phyloP scores from a whole-genome alignment of 1,140 invertebrate genomes.

The Hesperophylax magnus region DNA sequence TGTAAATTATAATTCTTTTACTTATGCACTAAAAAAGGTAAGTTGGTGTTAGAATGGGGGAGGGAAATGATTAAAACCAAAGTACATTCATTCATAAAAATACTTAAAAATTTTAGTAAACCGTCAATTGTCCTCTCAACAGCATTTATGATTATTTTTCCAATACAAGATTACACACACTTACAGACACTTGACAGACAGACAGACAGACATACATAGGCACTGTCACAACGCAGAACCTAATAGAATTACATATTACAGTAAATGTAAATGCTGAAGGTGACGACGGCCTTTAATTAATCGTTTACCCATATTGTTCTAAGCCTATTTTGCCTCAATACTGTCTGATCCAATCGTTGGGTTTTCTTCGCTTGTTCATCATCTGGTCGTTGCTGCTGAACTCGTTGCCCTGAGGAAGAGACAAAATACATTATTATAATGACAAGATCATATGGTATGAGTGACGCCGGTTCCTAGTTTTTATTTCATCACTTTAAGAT shows the following conservation, averaged over 20 bases:
- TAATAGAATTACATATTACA: not conserved
- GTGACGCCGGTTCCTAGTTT: too few relatives aligned
- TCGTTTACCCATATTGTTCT: constrained; percentile 7
- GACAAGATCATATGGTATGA: too few relatives aligned
- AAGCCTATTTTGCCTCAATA: constrained; percentile 13
- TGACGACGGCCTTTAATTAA: not conserved
- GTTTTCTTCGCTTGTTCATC: constrained; percentile 39
- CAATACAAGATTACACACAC: not conserved
- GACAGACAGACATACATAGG: not conserved
- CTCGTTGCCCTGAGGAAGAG: constrained; percentile 15
- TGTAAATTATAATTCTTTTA: constrained; percentile 16
- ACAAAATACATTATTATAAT: too few relatives aligned
- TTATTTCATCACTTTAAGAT: too few relatives aligned
- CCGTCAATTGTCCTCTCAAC: too few relatives aligned
- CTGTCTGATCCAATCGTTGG: constrained; percentile 37
- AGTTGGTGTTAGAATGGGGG: too few relatives aligned
- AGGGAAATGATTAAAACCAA: constrained; percentile 9
- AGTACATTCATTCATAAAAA: not conserved
- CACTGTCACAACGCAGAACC: not conserved
- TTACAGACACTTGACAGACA: too few relatives aligned
- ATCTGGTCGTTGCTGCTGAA: constrained; percentile 9
- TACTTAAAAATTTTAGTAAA: not conserved
- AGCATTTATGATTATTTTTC: too few relatives aligned
- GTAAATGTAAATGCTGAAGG: not conserved
- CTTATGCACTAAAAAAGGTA: constrained; percentile 18